A percentile compares a stretch with the other conserved stretches of the same genome.
These are phyloP conservation scores for Cyanistes caeruleus DNA, from an alignment of 2,113 vertebrate genomes.

Conservation along the genomic window DNA sequence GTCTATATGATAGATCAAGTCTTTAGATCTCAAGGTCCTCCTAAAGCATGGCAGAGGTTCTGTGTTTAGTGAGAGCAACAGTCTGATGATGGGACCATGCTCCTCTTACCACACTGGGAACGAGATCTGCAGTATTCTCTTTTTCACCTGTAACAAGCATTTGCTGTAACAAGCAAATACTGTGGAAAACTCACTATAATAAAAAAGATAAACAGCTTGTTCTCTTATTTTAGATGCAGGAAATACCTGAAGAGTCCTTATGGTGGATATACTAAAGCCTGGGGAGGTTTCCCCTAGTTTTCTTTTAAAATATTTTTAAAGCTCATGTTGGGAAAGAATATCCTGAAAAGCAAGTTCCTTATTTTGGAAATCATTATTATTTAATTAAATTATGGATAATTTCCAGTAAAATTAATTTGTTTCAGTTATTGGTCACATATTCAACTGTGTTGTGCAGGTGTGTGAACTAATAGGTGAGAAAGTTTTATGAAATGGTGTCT, in stretches of 20 bases:
- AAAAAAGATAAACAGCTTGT: background rate
- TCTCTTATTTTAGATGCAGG: background rate
- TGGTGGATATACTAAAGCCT: background rate
- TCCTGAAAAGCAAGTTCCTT: background rate
- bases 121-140: background rate
- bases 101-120: background rate
- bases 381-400: background rate
- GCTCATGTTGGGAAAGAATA: background rate
- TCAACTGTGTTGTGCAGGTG: background rate
- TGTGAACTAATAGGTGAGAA: background rate
- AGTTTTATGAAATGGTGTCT: background rate
- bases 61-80: background rate
- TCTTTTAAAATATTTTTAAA: background rate
- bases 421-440: background rate
- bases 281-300: rapidly evolving
- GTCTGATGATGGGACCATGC: background rate
- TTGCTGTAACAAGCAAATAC: background rate
- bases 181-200: background rate
- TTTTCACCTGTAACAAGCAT: rapidly evolving
- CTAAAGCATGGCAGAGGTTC: background rate
- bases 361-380: background rate
- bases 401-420: background rate
- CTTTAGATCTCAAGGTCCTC: background rate
- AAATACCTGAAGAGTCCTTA: background rate
- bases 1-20: background rate